Conservation (phyloP, 2,888 invertebrate genomes). For the Chaitophorus viminalis region DNA sequence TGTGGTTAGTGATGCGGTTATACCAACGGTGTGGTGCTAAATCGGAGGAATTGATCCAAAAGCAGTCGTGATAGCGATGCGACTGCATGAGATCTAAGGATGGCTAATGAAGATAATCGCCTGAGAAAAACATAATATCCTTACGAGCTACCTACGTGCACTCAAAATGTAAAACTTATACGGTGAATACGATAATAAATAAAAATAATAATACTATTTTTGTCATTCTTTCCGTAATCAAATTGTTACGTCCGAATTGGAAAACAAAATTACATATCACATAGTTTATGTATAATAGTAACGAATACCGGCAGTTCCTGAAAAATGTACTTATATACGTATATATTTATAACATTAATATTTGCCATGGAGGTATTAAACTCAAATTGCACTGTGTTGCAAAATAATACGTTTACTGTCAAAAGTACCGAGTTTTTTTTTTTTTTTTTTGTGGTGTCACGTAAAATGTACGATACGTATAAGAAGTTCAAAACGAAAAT, state of each 20-base stretch:
- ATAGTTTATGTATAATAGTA: too few species aligned
- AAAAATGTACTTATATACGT: background rate
- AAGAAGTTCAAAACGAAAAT: background rate
- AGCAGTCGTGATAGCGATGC: background rate
- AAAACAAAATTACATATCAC: too few species aligned
- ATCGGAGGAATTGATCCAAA: background rate
- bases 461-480: background rate
- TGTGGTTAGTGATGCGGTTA: too few species aligned
- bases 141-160: background rate
- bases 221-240: background rate
- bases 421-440: background rate
- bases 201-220: background rate
- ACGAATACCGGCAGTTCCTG: too few species aligned
- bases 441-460: background rate
- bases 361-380: background rate
- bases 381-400: background rate
- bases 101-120: slow-evolving; percentile 1
- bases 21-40: slow-evolving; percentile 13
- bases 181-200: background rate
- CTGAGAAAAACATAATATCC: slow-evolving; percentile 6
- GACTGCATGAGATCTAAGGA: background rate
- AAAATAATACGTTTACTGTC: background rate
- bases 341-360: too few species aligned
- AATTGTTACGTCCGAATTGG: background rate
- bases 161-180: background rate